Base-by-base conservation (phyloP, 2,888 invertebrate genomes). In the Proisotoma minuta region DNA sequence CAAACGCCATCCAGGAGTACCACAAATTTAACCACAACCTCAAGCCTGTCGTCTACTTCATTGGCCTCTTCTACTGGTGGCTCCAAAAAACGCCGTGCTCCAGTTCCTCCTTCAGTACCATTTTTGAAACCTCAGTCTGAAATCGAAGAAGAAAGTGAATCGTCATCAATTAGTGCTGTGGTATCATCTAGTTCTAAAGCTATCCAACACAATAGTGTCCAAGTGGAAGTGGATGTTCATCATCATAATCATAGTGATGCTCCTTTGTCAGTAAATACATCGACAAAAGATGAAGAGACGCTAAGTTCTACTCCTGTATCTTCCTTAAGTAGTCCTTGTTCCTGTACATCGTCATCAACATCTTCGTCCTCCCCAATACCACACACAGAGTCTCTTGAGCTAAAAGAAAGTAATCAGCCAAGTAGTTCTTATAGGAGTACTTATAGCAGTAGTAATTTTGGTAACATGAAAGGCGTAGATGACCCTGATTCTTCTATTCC, bases 41-140 rank as follows among this genome's bases (percentile, higher is more conserved):
- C 73, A 48, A 75, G 76, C 60, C 68, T 73, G 3, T 76, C 76
- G 12, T 74, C 75, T 5, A 73, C 74, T 23, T 75, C 75, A 8
- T 67, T 76, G 47, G 69, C 75, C 72, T 47, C 76, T 81, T 66
- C 68, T 43, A 70, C 66, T 18, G 73, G 72, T 3, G 83, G 81
- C 75, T 79, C 78, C 40, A 77, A 83, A 66, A 84, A 84, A 76
- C 84, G 84, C 76, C 81, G 83, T 72, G 81, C 82, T 12, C 83
- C 84, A 1, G 82, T 82, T 26, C 80, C 81, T 20, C 81, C 82
- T 78, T 70, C 57, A 59, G 48, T 54, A 43, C 40, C 69, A 10
- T 43, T 63, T 3, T 58, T 64, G 22, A 53, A 60, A 20, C 65
- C 69, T 12, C 62, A 66, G 23, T 65, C 61, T 34, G 69, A 66